A percentile compares a stretch with the other conserved stretches of the same genome.
phyloP scores from a whole-genome alignment of 2,113 vertebrate genomes.

The Psittacula cyanocephala region DNA sequence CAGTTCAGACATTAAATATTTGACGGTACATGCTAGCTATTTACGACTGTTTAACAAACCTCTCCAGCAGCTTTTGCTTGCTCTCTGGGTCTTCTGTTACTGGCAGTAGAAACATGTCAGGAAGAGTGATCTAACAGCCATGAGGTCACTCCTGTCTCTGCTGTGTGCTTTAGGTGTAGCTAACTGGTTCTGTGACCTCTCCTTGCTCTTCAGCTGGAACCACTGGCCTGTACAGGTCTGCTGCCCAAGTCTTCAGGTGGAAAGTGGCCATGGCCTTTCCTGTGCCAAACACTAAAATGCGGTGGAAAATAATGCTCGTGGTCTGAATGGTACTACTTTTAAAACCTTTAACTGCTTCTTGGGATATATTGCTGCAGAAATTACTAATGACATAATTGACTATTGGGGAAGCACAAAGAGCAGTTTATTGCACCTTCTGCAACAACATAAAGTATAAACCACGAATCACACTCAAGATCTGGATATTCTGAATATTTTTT shows the following conservation, averaged over 20 bases:
- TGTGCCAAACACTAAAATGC: background rate
- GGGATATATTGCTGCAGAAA: background rate
- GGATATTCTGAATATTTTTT: background rate
- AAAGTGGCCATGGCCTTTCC: background rate
- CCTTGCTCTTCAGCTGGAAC: background rate
- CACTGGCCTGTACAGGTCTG: background rate
- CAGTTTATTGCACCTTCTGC: background rate
- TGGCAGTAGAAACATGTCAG: background rate
- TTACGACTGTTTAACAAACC: background rate
- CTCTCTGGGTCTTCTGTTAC: background rate
- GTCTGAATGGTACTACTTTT: background rate
- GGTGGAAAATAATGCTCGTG: background rate
- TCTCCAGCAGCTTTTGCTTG: background rate
- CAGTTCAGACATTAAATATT: background rate
- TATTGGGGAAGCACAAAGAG: background rate
- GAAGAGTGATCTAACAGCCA: background rate
- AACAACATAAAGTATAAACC: background rate
- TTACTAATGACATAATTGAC: background rate
- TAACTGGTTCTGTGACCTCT: rapidly evolving
- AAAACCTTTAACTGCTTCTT: background rate
- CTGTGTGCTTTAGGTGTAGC: background rate
- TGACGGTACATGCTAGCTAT: background rate
- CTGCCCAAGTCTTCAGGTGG: background rate
- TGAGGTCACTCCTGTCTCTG: background rate
- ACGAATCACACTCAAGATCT: background rate